Evolutionary conservation across 1,140 invertebrate genomes (phyloP), one percentile per base, ranked within the genome.

Genomic region (Thaumetopoea pityocampa): DNA sequence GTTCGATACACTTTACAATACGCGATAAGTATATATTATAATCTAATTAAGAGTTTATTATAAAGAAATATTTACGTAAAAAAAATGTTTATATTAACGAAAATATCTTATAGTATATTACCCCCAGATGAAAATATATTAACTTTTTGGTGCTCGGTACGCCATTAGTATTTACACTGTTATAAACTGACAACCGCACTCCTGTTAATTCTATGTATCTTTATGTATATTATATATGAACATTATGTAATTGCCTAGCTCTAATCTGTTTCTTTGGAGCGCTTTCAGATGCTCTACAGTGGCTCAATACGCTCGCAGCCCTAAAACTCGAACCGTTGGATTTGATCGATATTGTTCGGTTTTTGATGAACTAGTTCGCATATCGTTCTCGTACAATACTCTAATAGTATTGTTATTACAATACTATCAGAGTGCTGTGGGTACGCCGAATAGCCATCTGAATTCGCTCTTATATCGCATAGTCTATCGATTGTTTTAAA

Each of bases 11-110:
- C 57, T 68, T 74, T 78, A 79, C 66, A 76, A 70, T 74, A 67
- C 55, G 68, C 74, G 73, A 68, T 80, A 76, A 72, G 67, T 55
- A 51, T 65, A 61, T 67, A 33, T n/a, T 73, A 73, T 78, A 79
- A 68, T 65, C 52, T 72, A 67, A 69, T 69, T 80, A 72, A 80
- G 72, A 80, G 68, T 83, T 83, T 79, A 80, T 80, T 73, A 67
- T 68, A 73, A 68, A 79, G 61, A 74, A 80, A 69, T 80, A 80
- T 83, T 80, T 80, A 83, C 70, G 65, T 71, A 70, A 74, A n/a
- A n/a, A n/a, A 62, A 74, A 67, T 67, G 63, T 80, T 80, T 77
- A 74, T 74, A 71, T 66, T 54, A 32, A 73, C 51, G 60, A 63
- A 69, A 68, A 66, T 71, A 71, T 65, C 60, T 26, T 29, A 55